Evolutionary conservation across 2,797 vertebrate genomes (phyloP).

Genomic region (Rhincodon typus): DNA sequence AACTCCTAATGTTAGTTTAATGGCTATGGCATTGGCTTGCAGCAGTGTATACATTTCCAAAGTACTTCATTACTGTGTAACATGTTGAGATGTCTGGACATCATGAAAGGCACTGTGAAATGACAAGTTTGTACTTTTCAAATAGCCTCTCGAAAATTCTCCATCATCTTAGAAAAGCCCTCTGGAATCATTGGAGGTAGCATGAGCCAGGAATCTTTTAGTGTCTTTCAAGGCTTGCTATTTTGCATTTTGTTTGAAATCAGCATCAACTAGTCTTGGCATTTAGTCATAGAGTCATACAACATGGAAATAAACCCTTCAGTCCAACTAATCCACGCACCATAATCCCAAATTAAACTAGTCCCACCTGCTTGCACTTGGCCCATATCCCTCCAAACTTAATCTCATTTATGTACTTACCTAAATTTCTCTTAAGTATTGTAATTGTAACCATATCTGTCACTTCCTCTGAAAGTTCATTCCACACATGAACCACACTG

Average conservation of each 20-base stretch:
- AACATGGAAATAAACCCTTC: no score
- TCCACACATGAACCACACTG: no score
- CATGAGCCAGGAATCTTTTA: not conserved
- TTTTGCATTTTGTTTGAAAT: not conserved
- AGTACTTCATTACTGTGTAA: not conserved
- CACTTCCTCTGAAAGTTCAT: no score
- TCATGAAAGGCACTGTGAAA: not conserved
- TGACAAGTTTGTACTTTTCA: not conserved
- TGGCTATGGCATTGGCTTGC: not conserved
- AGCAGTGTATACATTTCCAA: not conserved
- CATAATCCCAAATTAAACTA: no score
- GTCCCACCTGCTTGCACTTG: no score
- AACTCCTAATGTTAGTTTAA: not conserved
- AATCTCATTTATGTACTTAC: no score
- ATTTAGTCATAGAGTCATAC: no score
- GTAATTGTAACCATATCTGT: no score
- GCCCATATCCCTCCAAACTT: no score
- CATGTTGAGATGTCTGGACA: not conserved
- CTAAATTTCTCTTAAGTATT: no score
- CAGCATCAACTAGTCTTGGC: not conserved
- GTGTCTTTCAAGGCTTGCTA: not conserved
- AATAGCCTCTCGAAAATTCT: not conserved
- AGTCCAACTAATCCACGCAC: no score
- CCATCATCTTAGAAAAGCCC: not conserved
- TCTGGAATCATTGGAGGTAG: not conserved